Base-by-base conservation (phyloP, 2,888 invertebrate species). In the Eupeodes latifasciatus region DNA sequence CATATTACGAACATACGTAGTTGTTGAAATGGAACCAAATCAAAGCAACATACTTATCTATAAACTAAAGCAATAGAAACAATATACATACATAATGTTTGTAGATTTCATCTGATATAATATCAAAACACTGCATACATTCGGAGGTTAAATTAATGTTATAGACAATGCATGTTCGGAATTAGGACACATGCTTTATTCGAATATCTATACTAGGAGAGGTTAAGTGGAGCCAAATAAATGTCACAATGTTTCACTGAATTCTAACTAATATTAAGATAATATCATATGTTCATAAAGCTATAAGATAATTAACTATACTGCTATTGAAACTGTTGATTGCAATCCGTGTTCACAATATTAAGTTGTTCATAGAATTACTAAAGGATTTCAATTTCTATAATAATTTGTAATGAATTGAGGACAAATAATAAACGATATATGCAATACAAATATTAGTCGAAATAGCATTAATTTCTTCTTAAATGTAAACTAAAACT, bases 231-330 rank as follows among this genome's bases (percentile, higher is more conserved):
- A 66, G 66, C 27, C 47, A 49, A 49, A 66, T 27, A 47, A 49
- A 66, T 66, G 49, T 53, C 53, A 55, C 71, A 51, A 55, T 36
- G 53, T 40, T 69, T 69, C 34, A 69, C 36, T 36, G 9, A 36
- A 64, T 64, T 64, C 47, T 9, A 27, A 7, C 27, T 55, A 55
- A 19, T 10, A 55, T 55, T 27, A 34, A 27, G 47, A 66, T 62
- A 40, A 62, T 44, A 62, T 62, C 40, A 61, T 44, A 47, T 59
- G 59, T 59, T 59, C 59, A 57, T 57, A 7, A 34, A 62, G 7
- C n/a, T 10, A 5, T 62, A 16, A 40, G 40, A 62, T 62, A 62
- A 44, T 14, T 34, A 34, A 47, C 27, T 27, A 27, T 27, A 59
- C 34, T 59, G 3, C 59, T 34, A 59, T 59, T 62, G 62, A 62